Percentiles rank a stretch among this genome's conserved stretches.
Evolutionary conservation across 1,140 invertebrate species (phyloP).

Genomic region (Pogonomyrmex californicus): DNA sequence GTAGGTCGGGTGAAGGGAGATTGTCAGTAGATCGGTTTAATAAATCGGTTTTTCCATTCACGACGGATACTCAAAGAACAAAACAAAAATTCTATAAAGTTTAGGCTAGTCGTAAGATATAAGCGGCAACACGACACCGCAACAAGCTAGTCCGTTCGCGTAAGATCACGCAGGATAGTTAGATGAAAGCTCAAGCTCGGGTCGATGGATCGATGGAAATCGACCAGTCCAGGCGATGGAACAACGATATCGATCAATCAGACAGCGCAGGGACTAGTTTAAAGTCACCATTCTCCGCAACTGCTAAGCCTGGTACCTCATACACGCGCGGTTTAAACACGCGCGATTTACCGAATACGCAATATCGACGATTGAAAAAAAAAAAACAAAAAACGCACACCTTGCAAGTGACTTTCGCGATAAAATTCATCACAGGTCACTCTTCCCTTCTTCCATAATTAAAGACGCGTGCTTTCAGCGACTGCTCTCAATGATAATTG

Average conservation of each 20-base stretch:
- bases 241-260: conserved; percentile 43
- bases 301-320: not conserved
- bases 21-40: not conserved
- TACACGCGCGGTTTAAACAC: not conserved
- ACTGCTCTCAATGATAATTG: not conserved
- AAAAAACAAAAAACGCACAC: not conserved
- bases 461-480: not conserved
- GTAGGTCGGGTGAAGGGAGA: not conserved
- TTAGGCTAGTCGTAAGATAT: conserved; percentile 21
- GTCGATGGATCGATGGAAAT: conserved; percentile 21
- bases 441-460: not conserved
- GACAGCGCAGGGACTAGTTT: conserved; percentile 42
- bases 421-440: conserved; percentile 10
- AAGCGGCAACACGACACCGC: not conserved
- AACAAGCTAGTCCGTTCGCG: conserved; percentile 36
- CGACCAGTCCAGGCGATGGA: conserved; percentile 27
- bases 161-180: conserved; percentile 21
- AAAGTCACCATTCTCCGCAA: conserved; percentile 8
- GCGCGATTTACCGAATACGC: not conserved
- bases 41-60: not conserved
- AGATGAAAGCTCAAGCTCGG: conserved; percentile 7
- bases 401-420: not conserved
- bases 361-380: not conserved
- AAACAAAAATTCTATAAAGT: conserved; percentile 13
- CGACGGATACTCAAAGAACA: not conserved